Percentiles rank a stretch among this genome's conserved stretches.
phyloP scores from a whole-genome alignment of 2,797 vertebrate species.

The Tauraco hartlaubi region DNA sequence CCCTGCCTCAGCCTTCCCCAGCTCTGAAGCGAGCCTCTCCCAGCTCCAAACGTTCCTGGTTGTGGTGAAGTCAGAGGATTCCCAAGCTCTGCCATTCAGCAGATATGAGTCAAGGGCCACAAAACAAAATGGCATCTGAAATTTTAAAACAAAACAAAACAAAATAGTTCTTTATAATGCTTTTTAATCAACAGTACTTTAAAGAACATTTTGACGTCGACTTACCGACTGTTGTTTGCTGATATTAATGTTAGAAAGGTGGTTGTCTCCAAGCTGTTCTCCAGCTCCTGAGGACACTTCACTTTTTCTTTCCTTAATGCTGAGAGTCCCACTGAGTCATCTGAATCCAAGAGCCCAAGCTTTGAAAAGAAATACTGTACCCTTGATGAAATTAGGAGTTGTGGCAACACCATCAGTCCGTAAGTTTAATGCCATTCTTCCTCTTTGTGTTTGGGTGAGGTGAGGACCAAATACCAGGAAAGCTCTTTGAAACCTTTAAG shows the following conservation, averaged over 20 bases:
- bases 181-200: background rate
- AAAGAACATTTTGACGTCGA: background rate
- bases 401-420: accelerated
- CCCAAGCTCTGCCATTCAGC: background rate
- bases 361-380: background rate
- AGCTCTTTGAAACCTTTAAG: background rate
- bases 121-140: background rate
- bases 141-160: background rate
- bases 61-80: background rate
- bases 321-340: background rate
- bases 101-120: background rate
- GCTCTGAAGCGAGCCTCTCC: accelerated
- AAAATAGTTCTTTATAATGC: background rate
- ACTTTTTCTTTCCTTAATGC: background rate
- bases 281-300: background rate
- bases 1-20: background rate
- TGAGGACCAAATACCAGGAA: background rate
- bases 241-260: background rate
- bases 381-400: background rate
- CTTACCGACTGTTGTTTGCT: background rate
- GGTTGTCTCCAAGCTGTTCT: background rate
- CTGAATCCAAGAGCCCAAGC: background rate
- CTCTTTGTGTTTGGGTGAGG: background rate
- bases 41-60: background rate
- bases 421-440: background rate